These are phyloP conservation scores for Nannospalax galili DNA, from an alignment of 2,113 vertebrate genomes.

Conservation along the genomic window DNA sequence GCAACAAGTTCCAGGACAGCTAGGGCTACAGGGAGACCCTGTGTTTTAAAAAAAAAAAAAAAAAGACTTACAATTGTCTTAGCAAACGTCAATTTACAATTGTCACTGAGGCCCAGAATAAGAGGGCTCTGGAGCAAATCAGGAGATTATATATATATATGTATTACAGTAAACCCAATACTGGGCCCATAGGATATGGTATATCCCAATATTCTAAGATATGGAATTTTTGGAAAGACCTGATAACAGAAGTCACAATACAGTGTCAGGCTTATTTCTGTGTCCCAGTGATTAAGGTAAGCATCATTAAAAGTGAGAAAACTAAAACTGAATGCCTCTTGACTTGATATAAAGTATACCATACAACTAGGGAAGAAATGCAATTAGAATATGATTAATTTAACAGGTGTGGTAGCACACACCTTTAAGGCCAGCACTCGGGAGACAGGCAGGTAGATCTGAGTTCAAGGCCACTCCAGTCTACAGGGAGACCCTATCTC, in stretches of 20 bases:
- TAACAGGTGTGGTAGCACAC: too few species aligned
- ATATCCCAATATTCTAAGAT: background rate
- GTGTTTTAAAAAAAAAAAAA: too few species aligned
- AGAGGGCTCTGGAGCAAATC: background rate
- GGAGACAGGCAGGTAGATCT: too few species aligned
- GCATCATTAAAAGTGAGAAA: background rate
- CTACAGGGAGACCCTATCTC: too few species aligned
- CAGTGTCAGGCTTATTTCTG: background rate
- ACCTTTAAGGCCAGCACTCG: too few species aligned
- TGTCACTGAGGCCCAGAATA: background rate
- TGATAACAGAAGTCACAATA: background rate
- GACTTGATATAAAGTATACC: background rate
- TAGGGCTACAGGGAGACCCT: too few species aligned
- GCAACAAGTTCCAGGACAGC: too few species aligned
- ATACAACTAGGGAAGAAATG: background rate
- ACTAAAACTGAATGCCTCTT: background rate
- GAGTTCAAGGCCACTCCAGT: too few species aligned
- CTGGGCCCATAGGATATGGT: background rate
- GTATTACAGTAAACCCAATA: too few species aligned
- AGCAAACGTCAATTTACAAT: too few species aligned
- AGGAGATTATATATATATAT: background rate
- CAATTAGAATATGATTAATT: constrained; percentile 28
- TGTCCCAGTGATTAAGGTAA: background rate
- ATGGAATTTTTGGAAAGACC: background rate
- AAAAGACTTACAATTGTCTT: too few species aligned